Evolutionary conservation across 2,888 invertebrate species (phyloP).

Genomic region (Agonopterix subpropinquella): DNA sequence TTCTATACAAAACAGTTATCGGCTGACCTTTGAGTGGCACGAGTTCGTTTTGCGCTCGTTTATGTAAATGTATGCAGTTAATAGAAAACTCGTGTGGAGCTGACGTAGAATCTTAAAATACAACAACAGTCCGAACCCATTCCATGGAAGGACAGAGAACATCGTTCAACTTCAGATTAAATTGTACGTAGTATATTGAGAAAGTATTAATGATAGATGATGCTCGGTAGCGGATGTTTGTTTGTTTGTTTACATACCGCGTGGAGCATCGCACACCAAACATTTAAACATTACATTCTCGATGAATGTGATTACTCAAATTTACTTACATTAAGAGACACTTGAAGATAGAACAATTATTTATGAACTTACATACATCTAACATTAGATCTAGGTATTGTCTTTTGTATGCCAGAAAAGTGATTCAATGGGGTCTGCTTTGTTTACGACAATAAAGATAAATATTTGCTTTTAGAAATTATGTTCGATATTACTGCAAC

Average conservation of each 20-base stretch:
- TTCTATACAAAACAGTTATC: no score
- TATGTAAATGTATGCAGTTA: no score
- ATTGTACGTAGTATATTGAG: slow-evolving; percentile 16
- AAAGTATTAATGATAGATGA: slow-evolving; percentile 3
- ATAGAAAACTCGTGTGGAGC: not conserved
- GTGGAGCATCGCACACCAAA: slow-evolving; percentile 34
- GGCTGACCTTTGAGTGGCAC: no score
- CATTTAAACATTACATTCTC: slow-evolving; percentile 46
- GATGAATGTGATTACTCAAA: slow-evolving; percentile 59
- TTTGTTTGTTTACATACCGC: slow-evolving; percentile 7
- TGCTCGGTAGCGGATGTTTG: not conserved
- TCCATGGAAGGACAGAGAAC: slow-evolving; percentile 27
- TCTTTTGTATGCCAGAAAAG: slow-evolving; percentile 73
- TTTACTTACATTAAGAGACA: slow-evolving; percentile 69
- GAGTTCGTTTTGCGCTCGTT: no score
- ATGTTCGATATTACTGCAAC: slow-evolving; percentile 54
- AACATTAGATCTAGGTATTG: slow-evolving; percentile 77
- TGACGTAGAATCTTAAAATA: slow-evolving; percentile 38
- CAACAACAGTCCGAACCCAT: slow-evolving; percentile 47
- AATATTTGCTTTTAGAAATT: slow-evolving; percentile 26
- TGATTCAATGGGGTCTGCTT: slow-evolving; percentile 58
- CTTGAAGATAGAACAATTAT: slow-evolving; percentile 73
- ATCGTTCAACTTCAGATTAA: no score
- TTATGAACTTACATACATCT: slow-evolving; percentile 71
- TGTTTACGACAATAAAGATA: slow-evolving; percentile 35